Conservation (phyloP, 2,797 vertebrate genomes). For the Eulemur coronatus region DNA sequence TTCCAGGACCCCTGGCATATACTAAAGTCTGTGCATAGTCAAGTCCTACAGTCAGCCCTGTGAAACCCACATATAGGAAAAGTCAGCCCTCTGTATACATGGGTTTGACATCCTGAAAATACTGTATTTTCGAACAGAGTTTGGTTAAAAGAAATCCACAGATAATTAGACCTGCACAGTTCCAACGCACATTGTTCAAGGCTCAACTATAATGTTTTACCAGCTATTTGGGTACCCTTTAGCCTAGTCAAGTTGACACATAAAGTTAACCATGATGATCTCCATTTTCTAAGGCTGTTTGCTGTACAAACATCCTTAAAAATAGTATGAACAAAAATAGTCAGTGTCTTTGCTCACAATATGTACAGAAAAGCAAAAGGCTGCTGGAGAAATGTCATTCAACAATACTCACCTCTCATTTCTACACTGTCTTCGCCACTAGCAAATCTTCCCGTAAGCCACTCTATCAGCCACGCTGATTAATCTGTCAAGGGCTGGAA, state of each 20-base stretch:
- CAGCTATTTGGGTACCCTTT: background rate
- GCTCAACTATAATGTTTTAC: background rate
- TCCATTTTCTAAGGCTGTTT: background rate
- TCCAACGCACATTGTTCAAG: background rate
- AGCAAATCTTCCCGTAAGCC: background rate
- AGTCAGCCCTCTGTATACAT: background rate
- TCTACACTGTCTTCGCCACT: background rate
- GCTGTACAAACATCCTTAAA: background rate
- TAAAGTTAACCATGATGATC: background rate
- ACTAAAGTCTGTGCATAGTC: background rate
- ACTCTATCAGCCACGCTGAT: background rate
- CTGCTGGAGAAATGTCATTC: background rate
- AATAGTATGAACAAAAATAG: background rate
- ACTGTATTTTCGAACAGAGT: background rate
- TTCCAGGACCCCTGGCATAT: background rate
- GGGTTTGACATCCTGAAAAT: background rate
- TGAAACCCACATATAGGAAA: background rate
- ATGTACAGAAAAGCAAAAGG: background rate
- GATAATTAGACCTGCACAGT: background rate
- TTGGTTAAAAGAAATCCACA: background rate
- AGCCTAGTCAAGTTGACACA: background rate
- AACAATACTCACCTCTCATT: background rate
- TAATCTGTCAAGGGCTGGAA: background rate
- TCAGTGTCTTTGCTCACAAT: background rate
- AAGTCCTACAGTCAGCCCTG: background rate